Conservation (phyloP, 2,797 vertebrate species). For the Sternotherus odoratus region DNA sequence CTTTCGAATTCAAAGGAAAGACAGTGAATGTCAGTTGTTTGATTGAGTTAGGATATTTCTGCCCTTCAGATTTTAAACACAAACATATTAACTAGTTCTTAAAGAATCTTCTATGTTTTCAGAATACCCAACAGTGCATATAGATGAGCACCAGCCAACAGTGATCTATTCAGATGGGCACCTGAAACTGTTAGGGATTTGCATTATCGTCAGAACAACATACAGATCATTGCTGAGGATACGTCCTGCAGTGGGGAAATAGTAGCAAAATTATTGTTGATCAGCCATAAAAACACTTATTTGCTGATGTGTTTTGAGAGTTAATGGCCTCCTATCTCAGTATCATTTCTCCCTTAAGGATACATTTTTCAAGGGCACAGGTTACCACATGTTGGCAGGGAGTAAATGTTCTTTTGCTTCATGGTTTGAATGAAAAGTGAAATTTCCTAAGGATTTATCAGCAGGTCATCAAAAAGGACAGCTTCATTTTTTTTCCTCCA, state of each 20-base stretch:
- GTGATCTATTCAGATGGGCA: neutral
- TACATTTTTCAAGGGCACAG: constrained; percentile 1
- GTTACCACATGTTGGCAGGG: neutral
- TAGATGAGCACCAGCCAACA: neutral
- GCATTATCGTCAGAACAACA: neutral
- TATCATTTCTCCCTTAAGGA: neutral
- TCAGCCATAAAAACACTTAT: neutral
- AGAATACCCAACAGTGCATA: neutral
- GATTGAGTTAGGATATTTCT: neutral
- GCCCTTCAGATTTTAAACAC: neutral
- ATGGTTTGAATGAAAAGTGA: neutral
- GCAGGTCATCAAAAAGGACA: neutral
- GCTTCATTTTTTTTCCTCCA: neutral
- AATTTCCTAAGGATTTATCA: constrained; percentile 1
- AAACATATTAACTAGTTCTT: neutral
- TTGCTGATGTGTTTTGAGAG: neutral
- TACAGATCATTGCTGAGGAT: neutral
- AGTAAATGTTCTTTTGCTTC: neutral
- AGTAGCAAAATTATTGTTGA: neutral
- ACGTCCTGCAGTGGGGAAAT: neutral
- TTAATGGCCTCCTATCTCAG: neutral
- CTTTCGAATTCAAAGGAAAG: neutral
- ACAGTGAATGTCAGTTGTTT: neutral
- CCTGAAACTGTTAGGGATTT: neutral
- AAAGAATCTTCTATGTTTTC: neutral